Base-by-base conservation (phyloP, 2,888 invertebrate genomes). In the Thumatha senex region DNA sequence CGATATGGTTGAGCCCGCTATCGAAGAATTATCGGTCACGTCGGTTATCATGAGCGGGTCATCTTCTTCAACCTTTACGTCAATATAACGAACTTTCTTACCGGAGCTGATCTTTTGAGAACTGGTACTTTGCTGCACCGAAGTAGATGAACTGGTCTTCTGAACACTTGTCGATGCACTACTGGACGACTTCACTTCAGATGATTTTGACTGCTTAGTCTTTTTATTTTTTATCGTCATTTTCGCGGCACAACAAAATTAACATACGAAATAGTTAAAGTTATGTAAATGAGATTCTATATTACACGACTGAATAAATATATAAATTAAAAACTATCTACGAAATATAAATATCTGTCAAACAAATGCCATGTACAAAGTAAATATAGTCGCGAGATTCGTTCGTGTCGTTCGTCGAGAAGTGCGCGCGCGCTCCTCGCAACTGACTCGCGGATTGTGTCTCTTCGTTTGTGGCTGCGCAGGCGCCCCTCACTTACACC, bases 141-240 rank as follows among this genome's bases (percentile, higher is more conserved):
- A 82, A 11, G 82, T 86, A 11, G 89, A 78, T 1, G 85, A 84
- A 63, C 84, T 88, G 40, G 80, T 84, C 74, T 89, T 89, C 76
- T 89, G 89, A 62, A 89, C 88, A 84, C 85, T 89, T 54, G 82
- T 90, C 67, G 89, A 87, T 30, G 86, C 87, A 85, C 86, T 86
- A 57, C 77, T 80, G 56, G 78, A 80, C 46, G 86, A 78, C 51
- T 78, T 81, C 83, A 86, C 87, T 76, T 85, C 85, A 53, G 88
- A 82, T 61, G 83, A 74, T 67, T 85, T 86, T 50, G 88, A 79
- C 75, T 88, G 84, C 63, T 91, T 91, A 90, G 87, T 90, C 88
- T 92, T 92, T 91, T 92, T 92, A 81, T 90, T 91, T 87, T 92
- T 92, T 78, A 92, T 90, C 70, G 92, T 91, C 92, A 92, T 92